Conservation (phyloP, 1,140 invertebrate species). For the Mesaphorura yosii region DNA sequence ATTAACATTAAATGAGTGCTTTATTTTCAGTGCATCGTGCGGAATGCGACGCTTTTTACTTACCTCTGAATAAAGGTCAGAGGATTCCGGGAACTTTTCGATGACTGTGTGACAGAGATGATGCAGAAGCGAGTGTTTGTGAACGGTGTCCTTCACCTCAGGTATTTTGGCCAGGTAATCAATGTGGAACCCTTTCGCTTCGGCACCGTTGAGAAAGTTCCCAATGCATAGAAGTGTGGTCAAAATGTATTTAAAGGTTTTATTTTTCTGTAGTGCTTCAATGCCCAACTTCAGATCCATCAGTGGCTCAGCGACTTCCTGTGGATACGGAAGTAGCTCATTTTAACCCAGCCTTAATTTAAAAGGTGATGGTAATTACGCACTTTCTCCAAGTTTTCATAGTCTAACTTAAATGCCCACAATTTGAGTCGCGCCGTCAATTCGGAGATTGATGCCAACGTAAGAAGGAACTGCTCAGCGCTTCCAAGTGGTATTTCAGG, state of each 20-base stretch:
- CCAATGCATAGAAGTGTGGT: constrained; percentile 87
- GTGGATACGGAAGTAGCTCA: neutral
- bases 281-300: constrained; percentile 97
- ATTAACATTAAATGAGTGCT: constrained; percentile 7
- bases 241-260: constrained; percentile 89
- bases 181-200: constrained; percentile 93
- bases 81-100: constrained; percentile 86
- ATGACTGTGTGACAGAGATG: constrained; percentile 96
- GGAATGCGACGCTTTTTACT: constrained; percentile 20
- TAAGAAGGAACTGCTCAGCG: constrained; percentile 95
- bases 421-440: constrained; percentile 85
- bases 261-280: constrained; percentile 74
- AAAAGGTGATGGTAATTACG: constrained; percentile 27
- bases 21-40: neutral
- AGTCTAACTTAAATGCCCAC: constrained; percentile 98
- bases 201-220: constrained; percentile 90
- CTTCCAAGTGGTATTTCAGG: constrained; percentile 91
- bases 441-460: constrained; percentile 88
- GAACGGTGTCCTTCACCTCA: constrained; percentile 82
- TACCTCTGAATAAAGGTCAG: constrained; percentile 95
- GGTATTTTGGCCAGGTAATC: constrained; percentile 95
- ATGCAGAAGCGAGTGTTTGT: constrained; percentile 93
- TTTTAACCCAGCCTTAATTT: neutral
- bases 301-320: constrained; percentile 95
- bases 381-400: constrained; percentile 86